phyloP scores from a whole-genome alignment of 92 coral and sea anemone genomes.

The Bergia sp. region DNA sequence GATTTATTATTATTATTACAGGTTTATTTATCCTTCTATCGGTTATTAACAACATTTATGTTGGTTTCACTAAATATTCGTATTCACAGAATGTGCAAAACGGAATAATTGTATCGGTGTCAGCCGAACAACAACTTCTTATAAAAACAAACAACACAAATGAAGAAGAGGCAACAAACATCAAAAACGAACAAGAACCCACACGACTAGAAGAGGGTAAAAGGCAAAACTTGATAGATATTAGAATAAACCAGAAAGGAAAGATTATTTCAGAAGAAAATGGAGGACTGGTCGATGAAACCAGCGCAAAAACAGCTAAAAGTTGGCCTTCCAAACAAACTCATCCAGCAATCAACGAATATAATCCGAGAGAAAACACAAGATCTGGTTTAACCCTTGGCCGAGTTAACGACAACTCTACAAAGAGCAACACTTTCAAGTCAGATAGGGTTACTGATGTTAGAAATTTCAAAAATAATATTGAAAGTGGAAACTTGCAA shows the following conservation, averaged over 20 bases:
- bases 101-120: not conserved
- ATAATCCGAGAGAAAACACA: not conserved
- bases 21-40: no score
- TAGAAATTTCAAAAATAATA: not conserved
- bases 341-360: not conserved
- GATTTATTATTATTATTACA: no score
- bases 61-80: not conserved
- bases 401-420: not conserved
- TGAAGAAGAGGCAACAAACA: not conserved
- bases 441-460: not conserved
- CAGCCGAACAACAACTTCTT: not conserved
- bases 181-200: not conserved
- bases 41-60: not conserved
- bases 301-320: not conserved
- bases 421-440: not conserved
- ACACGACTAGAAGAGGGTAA: not conserved
- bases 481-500: not conserved
- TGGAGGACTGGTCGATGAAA: not conserved
- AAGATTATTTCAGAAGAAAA: no score
- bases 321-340: not conserved
- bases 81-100: not conserved
- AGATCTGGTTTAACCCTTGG: not conserved
- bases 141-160: not conserved
- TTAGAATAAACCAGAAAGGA: not conserved
- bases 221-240: not conserved